A percentile compares a stretch with the other conserved stretches of the same genome.
Conservation (phyloP, 2,888 invertebrate genomes). For the Polyommatus icarus region DNA sequence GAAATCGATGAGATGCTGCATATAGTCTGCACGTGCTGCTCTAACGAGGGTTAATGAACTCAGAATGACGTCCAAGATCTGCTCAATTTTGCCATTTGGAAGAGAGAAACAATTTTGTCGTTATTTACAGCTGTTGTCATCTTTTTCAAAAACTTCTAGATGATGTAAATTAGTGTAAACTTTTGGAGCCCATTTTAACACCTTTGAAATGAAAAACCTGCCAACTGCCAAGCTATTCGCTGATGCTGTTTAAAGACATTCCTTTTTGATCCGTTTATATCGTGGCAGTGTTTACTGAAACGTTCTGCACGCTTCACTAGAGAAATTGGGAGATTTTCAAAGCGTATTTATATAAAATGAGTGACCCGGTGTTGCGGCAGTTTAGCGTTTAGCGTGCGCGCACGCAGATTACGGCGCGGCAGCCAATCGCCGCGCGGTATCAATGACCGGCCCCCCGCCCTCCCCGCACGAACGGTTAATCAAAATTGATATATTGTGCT, state of each 20-base stretch:
- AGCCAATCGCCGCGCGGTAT: slow-evolving; percentile 49
- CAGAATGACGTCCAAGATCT: slow-evolving; percentile 11
- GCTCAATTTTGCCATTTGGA: not conserved
- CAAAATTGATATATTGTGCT: slow-evolving; percentile 56
- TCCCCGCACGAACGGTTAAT: slow-evolving; percentile 56
- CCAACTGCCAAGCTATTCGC: not conserved
- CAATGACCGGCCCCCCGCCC: slow-evolving; percentile 39
- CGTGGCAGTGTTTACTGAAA: not conserved
- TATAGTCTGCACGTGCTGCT: slow-evolving; percentile 23
- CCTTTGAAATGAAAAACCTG: not conserved
- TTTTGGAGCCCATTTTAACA: not conserved
- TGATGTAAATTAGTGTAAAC: not conserved
- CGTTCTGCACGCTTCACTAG: slow-evolving; percentile 9
- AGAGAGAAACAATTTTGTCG: not conserved
- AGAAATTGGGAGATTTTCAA: slow-evolving; percentile 1
- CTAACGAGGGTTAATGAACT: slow-evolving; percentile 23
- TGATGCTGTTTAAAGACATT: not conserved
- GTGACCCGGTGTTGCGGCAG: slow-evolving; percentile 26
- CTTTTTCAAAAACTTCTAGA: not conserved
- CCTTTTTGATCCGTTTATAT: not conserved
- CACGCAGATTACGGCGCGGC: slow-evolving; percentile 53
- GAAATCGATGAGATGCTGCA: slow-evolving; percentile 22
- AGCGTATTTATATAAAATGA: not conserved
- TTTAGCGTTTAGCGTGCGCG: slow-evolving; percentile 48
- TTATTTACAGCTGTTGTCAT: not conserved